These are phyloP conservation scores for Hydrolagus affinis DNA, from an alignment of 2,113 vertebrate genomes.

Conservation along the genomic window DNA sequence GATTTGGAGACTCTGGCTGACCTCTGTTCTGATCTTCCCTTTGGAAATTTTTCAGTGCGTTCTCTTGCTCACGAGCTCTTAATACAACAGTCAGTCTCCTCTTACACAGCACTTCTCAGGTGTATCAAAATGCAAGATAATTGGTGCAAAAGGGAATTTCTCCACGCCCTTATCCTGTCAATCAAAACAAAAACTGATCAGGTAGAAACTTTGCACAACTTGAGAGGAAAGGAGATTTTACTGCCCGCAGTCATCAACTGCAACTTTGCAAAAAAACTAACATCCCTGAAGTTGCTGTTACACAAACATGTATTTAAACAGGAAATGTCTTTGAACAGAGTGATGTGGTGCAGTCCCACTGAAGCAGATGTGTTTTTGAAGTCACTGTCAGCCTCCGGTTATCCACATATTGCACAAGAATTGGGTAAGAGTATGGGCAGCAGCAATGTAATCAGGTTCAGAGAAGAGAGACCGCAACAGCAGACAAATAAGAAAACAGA, in stretches of 20 bases:
- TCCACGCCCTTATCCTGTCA: too few relatives aligned
- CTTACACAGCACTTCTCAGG: neutral
- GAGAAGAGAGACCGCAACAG: neutral
- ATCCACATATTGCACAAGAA: neutral
- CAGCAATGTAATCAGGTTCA: neutral
- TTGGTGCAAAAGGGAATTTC: neutral
- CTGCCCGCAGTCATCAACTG: neutral
- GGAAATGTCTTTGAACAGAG: neutral
- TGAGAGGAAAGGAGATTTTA: too few relatives aligned
- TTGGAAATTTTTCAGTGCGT: too few relatives aligned
- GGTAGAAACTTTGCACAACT: neutral
- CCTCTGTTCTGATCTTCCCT: neutral
- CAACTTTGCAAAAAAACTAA: neutral
- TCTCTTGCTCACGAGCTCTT: neutral
- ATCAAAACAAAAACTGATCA: neutral
- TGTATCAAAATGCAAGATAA: too few relatives aligned
- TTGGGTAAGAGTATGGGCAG: neutral
- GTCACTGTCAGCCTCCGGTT: too few relatives aligned
- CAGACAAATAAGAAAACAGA: neutral
- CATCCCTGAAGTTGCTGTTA: neutral
- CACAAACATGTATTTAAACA: neutral
- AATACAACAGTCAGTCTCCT: neutral
- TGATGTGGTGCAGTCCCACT: neutral
- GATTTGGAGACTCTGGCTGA: neutral
- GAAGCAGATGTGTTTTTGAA: neutral